Percentiles rank a stretch among this genome's conserved stretches.
Conservation (phyloP, 2,797 vertebrate genomes). For the Hozukius guyotensis region DNA sequence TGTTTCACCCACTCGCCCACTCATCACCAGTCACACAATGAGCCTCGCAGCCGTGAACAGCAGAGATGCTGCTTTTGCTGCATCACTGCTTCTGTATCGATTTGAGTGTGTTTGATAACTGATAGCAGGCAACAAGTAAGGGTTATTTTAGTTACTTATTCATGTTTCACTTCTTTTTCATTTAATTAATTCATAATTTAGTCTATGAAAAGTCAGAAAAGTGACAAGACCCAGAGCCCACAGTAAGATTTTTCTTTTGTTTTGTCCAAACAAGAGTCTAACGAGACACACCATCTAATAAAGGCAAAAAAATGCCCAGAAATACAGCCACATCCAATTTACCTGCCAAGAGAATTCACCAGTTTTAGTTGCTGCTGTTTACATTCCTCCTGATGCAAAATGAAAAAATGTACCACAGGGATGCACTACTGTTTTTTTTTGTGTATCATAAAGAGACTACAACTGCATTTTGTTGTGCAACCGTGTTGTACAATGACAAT, state of each 20-base stretch:
- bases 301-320: not conserved
- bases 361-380: not conserved
- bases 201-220: not conserved
- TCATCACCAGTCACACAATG: conserved; percentile 69
- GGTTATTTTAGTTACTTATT: not conserved
- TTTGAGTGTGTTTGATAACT: not conserved
- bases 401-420: not conserved
- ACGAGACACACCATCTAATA: not conserved
- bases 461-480: too few relatives aligned
- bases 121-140: not conserved
- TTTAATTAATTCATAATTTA: not conserved
- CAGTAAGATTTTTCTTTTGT: not conserved
- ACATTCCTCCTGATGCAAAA: too few relatives aligned
- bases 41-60: conserved; percentile 18
- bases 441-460: too few relatives aligned
- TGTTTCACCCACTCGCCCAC: conserved; percentile 80
- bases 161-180: not conserved
- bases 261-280: not conserved
- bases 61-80: conserved; percentile 13
- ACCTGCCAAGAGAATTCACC: not conserved
- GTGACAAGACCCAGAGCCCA: not conserved
- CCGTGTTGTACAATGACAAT: too few relatives aligned
- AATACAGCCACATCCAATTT: not conserved
- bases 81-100: not conserved
- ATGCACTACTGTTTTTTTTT: too few relatives aligned